A percentile compares a stretch with the other conserved stretches of the same genome.
phyloP scores from a whole-genome alignment of 1,140 invertebrate genomes.

The Teleogryllus occipitalis region DNA sequence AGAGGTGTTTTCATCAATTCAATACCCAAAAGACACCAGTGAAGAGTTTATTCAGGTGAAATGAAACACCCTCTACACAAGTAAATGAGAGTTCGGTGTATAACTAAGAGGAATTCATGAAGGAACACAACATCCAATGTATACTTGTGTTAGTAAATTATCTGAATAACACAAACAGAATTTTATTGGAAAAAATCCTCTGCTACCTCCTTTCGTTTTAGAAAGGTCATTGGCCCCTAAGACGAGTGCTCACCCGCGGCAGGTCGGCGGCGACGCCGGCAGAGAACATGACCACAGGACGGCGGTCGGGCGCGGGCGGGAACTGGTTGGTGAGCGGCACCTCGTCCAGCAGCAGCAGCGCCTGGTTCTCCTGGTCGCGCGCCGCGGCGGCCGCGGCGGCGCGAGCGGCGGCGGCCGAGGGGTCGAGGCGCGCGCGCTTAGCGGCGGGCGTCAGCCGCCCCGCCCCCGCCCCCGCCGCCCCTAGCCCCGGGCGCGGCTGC shows the following conservation, averaged over 20 bases:
- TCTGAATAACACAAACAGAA: no score
- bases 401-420: constrained; percentile 28
- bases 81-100: no score
- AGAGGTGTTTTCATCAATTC: no score
- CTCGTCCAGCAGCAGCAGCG: neutral
- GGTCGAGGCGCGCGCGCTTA: constrained; percentile 10
- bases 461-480: neutral
- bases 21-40: no score
- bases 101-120: no score
- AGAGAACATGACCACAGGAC: constrained; percentile 11
- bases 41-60: no score
- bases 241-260: neutral
- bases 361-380: neutral
- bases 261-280: neutral
- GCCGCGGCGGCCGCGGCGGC: constrained; percentile 29
- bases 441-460: neutral
- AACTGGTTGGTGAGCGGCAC: constrained; percentile 7
- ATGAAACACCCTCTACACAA: no score
- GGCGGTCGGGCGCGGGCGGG: neutral
- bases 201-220: no score
- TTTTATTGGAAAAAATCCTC: no score
- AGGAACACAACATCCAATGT: no score
- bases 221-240: neutral
- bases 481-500: constrained; percentile 37
- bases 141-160: no score